These are phyloP conservation scores for Barypeithes pellucidus DNA, from an alignment of 2,888 invertebrate genomes.

Conservation along the genomic window DNA sequence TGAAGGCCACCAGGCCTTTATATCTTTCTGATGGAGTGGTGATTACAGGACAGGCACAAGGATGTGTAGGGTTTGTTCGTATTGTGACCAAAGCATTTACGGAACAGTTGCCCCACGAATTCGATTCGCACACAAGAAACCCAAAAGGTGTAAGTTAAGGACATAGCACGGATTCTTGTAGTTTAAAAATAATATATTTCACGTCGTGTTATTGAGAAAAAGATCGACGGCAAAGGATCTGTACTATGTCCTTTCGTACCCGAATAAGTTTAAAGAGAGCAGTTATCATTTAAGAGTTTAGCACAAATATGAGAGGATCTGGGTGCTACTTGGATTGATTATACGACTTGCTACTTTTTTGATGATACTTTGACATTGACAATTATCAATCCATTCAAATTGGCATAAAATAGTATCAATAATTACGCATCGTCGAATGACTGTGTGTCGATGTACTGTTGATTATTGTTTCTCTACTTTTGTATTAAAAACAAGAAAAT, in stretches of 20 bases:
- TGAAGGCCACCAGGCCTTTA: too few relatives aligned
- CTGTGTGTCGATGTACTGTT: neutral
- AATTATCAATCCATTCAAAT: too few relatives aligned
- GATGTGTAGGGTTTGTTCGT: too few relatives aligned
- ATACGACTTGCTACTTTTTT: conserved; percentile 10
- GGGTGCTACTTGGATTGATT: conserved; percentile 19
- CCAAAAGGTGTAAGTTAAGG: conserved; percentile 42
- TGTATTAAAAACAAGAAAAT: neutral
- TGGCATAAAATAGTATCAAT: neutral
- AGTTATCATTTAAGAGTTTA: conserved; percentile 59
- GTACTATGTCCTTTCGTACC: conserved; percentile 37
- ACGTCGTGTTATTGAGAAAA: too few relatives aligned
- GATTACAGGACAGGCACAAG: too few relatives aligned
- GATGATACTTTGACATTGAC: neutral
- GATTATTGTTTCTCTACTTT: conserved; percentile 3
- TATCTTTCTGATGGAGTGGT: too few relatives aligned
- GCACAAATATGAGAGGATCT: conserved; percentile 60
- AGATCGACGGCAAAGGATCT: conserved; percentile 17
- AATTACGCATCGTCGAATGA: neutral
- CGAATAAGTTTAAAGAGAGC: conserved; percentile 31
- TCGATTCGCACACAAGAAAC: neutral
- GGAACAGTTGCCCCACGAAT: too few relatives aligned
- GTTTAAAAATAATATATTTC: too few relatives aligned
- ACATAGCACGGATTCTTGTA: conserved; percentile 46
- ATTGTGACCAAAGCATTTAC: too few relatives aligned